A percentile compares a stretch with the other conserved stretches of the same genome.
phyloP scores from a whole-genome alignment of 2,797 vertebrate species.

The Coregonus sp. region DNA sequence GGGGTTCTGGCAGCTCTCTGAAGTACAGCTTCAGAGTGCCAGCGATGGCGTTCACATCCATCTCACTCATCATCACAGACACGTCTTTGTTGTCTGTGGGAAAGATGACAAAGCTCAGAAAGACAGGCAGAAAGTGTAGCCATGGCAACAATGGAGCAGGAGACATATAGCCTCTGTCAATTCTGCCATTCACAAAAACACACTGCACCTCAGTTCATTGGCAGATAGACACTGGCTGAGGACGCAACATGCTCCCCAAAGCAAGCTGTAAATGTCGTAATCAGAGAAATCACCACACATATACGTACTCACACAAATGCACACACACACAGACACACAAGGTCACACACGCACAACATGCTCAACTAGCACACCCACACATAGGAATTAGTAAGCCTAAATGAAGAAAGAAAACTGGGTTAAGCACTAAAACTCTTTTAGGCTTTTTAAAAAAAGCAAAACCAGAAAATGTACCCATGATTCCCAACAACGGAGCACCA shows the following conservation, averaged over 20 bases:
- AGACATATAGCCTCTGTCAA: not conserved
- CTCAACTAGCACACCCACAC: not conserved
- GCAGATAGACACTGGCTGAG: not conserved
- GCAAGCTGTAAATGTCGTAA: not conserved
- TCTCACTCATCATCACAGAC: conserved; percentile 98
- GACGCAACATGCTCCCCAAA: conserved; percentile 1
- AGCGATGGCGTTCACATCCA: conserved; percentile 98
- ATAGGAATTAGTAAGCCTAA: not conserved
- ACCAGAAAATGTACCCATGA: conserved; percentile 8
- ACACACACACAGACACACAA: not conserved
- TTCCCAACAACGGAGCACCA: not conserved
- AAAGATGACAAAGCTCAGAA: not conserved
- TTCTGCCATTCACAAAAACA: not conserved
- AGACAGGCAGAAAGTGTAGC: not conserved
- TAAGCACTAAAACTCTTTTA: conserved; percentile 13
- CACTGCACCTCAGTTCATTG: not conserved
- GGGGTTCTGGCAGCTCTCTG: conserved; percentile 93
- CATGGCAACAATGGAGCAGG: not conserved
- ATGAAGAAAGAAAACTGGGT: conserved; percentile 3
- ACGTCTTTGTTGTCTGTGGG: conserved; percentile 92
- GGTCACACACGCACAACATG: not conserved
- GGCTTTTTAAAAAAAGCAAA: not conserved
- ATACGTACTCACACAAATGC: not conserved
- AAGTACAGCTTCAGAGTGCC: conserved; percentile 97
- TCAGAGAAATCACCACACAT: not conserved